Evolutionary conservation across 2,888 invertebrate genomes (phyloP).

Genomic region (Dusona sp.): DNA sequence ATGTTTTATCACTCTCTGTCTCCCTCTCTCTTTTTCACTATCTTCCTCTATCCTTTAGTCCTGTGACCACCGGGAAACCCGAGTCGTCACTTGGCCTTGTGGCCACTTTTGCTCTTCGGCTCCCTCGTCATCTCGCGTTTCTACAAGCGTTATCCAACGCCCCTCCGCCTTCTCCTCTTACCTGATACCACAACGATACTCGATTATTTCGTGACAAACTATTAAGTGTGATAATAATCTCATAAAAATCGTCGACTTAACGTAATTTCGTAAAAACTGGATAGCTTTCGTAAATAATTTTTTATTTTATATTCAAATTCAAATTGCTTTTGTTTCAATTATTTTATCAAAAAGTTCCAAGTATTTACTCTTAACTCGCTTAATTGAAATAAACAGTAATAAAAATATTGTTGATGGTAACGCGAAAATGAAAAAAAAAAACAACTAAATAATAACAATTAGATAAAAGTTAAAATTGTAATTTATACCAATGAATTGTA

Average conservation of each 20-base stretch:
- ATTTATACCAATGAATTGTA: background rate
- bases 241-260: background rate
- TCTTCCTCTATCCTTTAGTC: slow-evolving; percentile 1
- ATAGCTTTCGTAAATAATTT: background rate
- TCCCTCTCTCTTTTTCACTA: slow-evolving; percentile 14
- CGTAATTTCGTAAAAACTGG: background rate
- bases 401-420: background rate
- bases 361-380: background rate
- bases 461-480: background rate
- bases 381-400: background rate
- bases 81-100: slow-evolving; percentile 62
- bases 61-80: slow-evolving; percentile 59
- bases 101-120: slow-evolving; percentile 51
- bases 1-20: slow-evolving; percentile 15
- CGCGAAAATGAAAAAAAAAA: background rate
- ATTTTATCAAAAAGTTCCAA: background rate
- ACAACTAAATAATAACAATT: too few species aligned
- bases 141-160: slow-evolving; percentile 47
- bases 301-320: background rate
- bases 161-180: slow-evolving; percentile 22
- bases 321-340: background rate
- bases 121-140: slow-evolving; percentile 35
- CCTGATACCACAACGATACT: slow-evolving; percentile 25
- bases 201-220: slow-evolving; percentile 25
- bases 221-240: slow-evolving; percentile 11